Percentiles rank a stretch among this genome's conserved stretches.
These are phyloP conservation scores for Reticulitermes lucifugus DNA, from an alignment of 2,888 invertebrate genomes.

Conservation along the genomic window DNA sequence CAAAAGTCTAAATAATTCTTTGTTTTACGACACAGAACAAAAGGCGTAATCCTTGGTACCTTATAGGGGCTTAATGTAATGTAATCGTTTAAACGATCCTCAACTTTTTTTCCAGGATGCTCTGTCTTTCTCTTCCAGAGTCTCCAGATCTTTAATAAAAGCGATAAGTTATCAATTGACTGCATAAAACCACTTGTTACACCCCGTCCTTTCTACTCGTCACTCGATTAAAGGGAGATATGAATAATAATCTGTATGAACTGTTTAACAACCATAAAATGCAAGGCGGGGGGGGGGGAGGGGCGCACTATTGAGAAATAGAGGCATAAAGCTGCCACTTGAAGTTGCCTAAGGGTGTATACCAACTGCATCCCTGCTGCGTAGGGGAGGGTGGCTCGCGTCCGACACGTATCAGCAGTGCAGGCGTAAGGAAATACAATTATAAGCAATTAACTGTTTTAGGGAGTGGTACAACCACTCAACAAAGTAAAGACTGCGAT, in stretches of 20 bases:
- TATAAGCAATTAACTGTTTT: neutral
- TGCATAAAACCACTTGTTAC: neutral
- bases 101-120: too few relatives aligned
- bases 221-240: neutral
- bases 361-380: neutral
- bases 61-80: too few relatives aligned
- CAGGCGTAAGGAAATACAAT: neutral
- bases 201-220: neutral
- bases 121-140: too few relatives aligned
- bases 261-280: neutral
- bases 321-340: neutral
- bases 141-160: neutral
- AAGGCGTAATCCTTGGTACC: too few relatives aligned
- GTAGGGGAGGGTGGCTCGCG: neutral
- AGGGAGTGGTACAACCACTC: neutral
- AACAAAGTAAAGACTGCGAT: neutral
- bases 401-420: neutral
- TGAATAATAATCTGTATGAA: neutral
- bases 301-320: neutral
- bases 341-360: constrained; percentile 1
- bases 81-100: too few relatives aligned
- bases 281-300: neutral
- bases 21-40: too few relatives aligned
- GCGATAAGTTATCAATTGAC: neutral
- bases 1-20: too few relatives aligned